Base-by-base conservation (phyloP, 2,888 invertebrate species). In the Drosophila paramelanica region DNA sequence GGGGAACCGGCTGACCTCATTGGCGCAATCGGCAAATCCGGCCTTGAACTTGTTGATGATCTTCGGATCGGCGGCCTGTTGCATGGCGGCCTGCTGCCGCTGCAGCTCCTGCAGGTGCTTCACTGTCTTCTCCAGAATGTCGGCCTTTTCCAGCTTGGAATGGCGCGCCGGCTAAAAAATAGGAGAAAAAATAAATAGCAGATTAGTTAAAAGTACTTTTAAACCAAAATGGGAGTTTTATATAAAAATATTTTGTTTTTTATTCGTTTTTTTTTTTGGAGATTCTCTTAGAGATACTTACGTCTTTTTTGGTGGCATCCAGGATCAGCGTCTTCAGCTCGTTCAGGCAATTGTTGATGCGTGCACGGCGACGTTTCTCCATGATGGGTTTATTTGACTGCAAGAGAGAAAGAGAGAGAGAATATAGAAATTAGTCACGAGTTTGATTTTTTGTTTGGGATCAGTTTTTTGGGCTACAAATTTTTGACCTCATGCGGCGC, bases 121-220 rank as follows among this genome's bases (percentile, higher is more conserved):
- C 49, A 98, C 98, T 1, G 98, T 98, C 94, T 98, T 96, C 93
- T 98, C 98, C 57, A 98, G 93, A 81, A 98, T 98, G 92, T 98
- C 98, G 0, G 98, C 98, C 91, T 98, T 98, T 92, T 98, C 98
- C 88, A 98, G 93, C 92, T 98, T 98, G 5, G 97, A 97, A 93
- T 98, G 98, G 64, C 98, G 95, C 2, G 97, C 95, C 39, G 98
- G 97, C 97, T 98, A 94, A 68, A 94, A 94, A 38, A 86, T 52
- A 61, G 61, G 70, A n/a, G 65, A 5, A 55, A 53, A 33, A 53
- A 33, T 1, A 46, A 36, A 0, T 7, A 1, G 1, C 0, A 2
- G 39, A 27, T 88, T 74, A 77, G 60, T 64, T 14, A 20, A 11
- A 0, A 45, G 47, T 20, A 17, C 33, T 10, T 17, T 20, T 38